A percentile compares a stretch with the other conserved stretches of the same genome.
Evolutionary conservation across 2,797 vertebrate species (phyloP).

Genomic region (Epinephelus coioides): DNA sequence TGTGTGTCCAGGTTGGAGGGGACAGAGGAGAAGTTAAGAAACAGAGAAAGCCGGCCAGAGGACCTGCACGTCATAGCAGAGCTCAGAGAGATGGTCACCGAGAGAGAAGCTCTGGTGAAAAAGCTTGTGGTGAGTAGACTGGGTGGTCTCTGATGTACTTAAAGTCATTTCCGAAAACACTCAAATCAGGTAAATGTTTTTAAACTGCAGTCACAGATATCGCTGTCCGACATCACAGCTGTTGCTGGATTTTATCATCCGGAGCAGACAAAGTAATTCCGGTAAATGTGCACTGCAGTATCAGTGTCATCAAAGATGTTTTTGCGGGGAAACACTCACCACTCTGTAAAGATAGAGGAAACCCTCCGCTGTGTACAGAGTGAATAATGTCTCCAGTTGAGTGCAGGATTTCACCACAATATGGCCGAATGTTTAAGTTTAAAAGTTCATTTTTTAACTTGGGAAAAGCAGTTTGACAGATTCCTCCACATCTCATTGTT

Average conservation of each 20-base stretch:
- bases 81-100: constrained; percentile 95
- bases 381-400: not conserved
- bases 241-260: not conserved
- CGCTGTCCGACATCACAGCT: not conserved
- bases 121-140: constrained; percentile 94
- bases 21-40: constrained; percentile 95
- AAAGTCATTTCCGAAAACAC: not conserved
- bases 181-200: not conserved
- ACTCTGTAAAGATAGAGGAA: not conserved
- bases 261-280: not conserved
- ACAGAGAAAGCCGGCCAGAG: constrained; percentile 95
- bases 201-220: not conserved
- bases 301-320: not conserved
- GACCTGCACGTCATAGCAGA: constrained; percentile 96
- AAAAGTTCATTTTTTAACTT: not conserved
- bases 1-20: constrained; percentile 91
- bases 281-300: not conserved
- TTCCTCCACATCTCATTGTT: not conserved
- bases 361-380: not conserved
- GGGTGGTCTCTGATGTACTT: too few relatives aligned
- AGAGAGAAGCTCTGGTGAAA: constrained; percentile 96
- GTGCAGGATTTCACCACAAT: not conserved
- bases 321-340: not conserved
- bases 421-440: not conserved
- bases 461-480: not conserved